Evolutionary conservation across 2,888 invertebrate genomes (phyloP).

Genomic region (Bombyx huttoni): DNA sequence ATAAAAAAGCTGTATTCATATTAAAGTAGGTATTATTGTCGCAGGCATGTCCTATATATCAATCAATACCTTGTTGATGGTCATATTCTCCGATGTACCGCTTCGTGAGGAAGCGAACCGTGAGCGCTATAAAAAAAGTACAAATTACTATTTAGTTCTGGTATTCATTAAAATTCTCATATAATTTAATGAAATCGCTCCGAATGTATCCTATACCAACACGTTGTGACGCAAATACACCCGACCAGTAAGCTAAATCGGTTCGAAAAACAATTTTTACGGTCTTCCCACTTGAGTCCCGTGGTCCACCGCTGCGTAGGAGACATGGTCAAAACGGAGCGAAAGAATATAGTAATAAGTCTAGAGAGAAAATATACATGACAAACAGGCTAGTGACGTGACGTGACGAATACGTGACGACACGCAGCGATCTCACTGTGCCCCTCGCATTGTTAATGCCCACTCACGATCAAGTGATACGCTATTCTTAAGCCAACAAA

Average conservation of each 20-base stretch:
- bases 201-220: not conserved
- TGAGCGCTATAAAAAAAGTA: slow-evolving; percentile 74
- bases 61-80: slow-evolving; percentile 87
- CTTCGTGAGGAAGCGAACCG: slow-evolving; percentile 92
- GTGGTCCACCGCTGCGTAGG: not conserved
- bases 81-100: slow-evolving; percentile 96
- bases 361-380: no score
- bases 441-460: no score
- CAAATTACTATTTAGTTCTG: not conserved
- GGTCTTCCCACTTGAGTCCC: slow-evolving; percentile 1
- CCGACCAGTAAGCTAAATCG: slow-evolving; percentile 1
- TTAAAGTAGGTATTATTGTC: not conserved
- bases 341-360: not conserved
- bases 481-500: no score
- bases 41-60: no score
- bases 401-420: no score
- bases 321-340: not conserved
- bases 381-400: no score
- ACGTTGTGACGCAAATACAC: slow-evolving; percentile 2
- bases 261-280: slow-evolving; percentile 3
- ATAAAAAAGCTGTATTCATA: slow-evolving; percentile 18
- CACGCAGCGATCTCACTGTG: no score
- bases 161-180: no score
- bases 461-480: no score
- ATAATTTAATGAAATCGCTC: not conserved